Evolutionary conservation across 2,113 vertebrate genomes (phyloP).

Genomic region (Thunnus thynnus): DNA sequence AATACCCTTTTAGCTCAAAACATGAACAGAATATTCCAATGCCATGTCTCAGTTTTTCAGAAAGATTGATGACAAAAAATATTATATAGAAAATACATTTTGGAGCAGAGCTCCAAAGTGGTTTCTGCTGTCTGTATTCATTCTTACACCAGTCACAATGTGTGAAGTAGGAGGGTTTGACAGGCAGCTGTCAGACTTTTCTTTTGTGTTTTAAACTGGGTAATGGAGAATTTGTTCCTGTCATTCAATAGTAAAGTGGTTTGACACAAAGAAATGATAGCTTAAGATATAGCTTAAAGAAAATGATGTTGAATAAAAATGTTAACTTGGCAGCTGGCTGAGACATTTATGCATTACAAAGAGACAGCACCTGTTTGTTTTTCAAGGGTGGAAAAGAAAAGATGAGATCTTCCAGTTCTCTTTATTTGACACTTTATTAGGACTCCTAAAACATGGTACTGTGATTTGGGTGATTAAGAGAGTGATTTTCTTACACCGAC

Average conservation of each 20-base stretch:
- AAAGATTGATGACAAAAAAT: neutral
- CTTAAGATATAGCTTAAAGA: neutral
- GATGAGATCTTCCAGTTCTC: no score
- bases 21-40: neutral
- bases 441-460: neutral
- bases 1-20: neutral
- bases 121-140: constrained; percentile 1
- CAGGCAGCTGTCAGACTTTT: constrained; percentile 31
- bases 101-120: neutral
- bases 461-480: neutral
- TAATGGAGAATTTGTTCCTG: neutral
- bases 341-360: neutral
- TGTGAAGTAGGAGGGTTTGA: neutral
- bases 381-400: neutral
- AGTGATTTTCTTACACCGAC: neutral
- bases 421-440: neutral
- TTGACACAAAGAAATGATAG: neutral
- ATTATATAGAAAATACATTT: neutral
- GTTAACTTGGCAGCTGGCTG: neutral
- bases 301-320: neutral
- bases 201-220: constrained; percentile 3
- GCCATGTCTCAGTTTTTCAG: neutral
- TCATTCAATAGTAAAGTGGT: constrained; percentile 2
- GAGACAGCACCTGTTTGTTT: neutral
- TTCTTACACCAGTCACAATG: neutral